phyloP scores from a whole-genome alignment of 2,888 invertebrate species.

The Phasia obesa region DNA sequence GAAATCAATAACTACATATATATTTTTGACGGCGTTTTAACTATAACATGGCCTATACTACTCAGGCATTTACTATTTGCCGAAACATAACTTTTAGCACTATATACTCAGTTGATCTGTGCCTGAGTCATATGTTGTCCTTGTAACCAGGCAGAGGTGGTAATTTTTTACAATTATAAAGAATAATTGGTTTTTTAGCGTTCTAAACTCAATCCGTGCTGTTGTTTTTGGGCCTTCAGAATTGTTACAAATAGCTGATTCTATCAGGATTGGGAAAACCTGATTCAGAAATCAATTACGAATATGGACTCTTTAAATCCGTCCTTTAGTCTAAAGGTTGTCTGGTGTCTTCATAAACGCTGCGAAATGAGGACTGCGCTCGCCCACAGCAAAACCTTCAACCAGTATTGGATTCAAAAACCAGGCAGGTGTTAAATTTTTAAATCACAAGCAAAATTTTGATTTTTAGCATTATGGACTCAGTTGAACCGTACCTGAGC shows the following conservation, averaged over 20 bases:
- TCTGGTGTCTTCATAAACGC: too few species aligned
- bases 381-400: too few species aligned
- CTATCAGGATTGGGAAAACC: background rate
- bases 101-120: conserved; percentile 72
- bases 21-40: too few species aligned
- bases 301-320: too few species aligned
- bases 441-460: background rate
- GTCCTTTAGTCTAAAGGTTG: too few species aligned
- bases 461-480: conserved; percentile 72
- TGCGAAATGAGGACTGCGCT: too few species aligned
- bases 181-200: conserved; percentile 68
- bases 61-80: conserved; percentile 12
- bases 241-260: background rate
- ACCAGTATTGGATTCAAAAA: too few species aligned
- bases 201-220: conserved; percentile 70
- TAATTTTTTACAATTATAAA: background rate
- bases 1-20: too few species aligned
- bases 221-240: conserved; percentile 65
- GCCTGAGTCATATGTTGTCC: conserved; percentile 28
- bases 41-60: too few species aligned
- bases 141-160: background rate
- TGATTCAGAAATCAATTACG: background rate
- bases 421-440: conserved; percentile 22
- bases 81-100: conserved; percentile 67
- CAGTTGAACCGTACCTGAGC: conserved; percentile 73